phyloP scores from a whole-genome alignment of 92 coral and sea anemone genomes.

The Meandrina meandrites region DNA sequence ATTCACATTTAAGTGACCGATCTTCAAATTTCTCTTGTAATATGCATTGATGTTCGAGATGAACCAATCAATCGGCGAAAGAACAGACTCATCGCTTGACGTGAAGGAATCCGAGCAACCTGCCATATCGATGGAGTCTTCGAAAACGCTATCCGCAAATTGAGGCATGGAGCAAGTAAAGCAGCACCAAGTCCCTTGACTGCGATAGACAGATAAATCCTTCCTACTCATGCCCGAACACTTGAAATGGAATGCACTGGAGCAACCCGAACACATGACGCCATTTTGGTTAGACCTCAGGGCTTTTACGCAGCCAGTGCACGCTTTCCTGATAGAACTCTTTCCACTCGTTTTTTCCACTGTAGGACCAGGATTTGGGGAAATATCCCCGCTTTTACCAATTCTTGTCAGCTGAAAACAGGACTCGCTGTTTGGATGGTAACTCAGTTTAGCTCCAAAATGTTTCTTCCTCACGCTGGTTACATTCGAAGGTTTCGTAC shows the following conservation, averaged over 20 bases:
- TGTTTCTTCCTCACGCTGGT: no score
- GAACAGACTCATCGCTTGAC: neutral
- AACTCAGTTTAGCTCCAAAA: no score
- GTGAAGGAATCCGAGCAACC: slow-evolving; percentile 10
- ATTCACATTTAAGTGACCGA: slow-evolving; percentile 34
- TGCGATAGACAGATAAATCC: neutral
- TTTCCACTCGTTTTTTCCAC: no score
- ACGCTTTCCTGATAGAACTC: neutral
- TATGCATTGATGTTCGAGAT: slow-evolving; percentile 1
- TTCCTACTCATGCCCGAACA: slow-evolving; percentile 15
- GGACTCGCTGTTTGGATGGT: slow-evolving; percentile 13
- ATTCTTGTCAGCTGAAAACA: slow-evolving; percentile 13
- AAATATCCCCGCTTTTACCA: neutral
- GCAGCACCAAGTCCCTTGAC: neutral
- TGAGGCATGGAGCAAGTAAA: slow-evolving; percentile 2
- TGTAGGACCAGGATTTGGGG: neutral
- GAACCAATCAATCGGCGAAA: slow-evolving; percentile 13
- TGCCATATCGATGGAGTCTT: neutral
- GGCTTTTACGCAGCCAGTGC: neutral
- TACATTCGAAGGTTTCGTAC: slow-evolving; percentile 11
- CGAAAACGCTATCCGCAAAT: slow-evolving; percentile 11
- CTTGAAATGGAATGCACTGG: neutral
- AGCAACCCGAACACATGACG: neutral
- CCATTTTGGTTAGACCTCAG: slow-evolving; percentile 4
- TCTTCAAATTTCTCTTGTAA: slow-evolving; percentile 20